Evolutionary conservation across 2,888 invertebrate genomes (phyloP), one percentile per base, ranked within the genome.

Genomic region (Melieria omissa): DNA sequence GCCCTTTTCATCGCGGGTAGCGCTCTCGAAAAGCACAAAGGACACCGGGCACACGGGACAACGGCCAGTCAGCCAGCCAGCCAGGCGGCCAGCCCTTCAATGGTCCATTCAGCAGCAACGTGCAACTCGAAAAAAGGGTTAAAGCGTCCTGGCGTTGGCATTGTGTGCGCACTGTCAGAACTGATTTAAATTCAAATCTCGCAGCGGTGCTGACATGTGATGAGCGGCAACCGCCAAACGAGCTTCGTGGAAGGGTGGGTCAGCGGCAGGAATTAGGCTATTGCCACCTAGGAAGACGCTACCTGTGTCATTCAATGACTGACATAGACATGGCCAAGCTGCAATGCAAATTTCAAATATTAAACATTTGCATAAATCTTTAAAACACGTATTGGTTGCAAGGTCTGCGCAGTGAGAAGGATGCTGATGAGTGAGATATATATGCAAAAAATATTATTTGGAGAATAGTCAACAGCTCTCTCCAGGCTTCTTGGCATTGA

Each of bases 171-270:
- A n/a, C 14, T 69, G 69, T 69, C 69, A 69, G 63, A 69, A 69
- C 69, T 69, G 69, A 69, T 69, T 69, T 69, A 69, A 69, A 69
- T 69, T 69, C 69, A 63, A 69, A 69, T 57, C 69, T 69, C 69
- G 63, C 69, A 69, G 62, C 69, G 29, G 5, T 29, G 41, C 62
- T 63, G 62, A 57, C 57, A 63, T 57, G 55, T 69, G 55, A 62
- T 8, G 52, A 52, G 52, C 9, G 14, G 14, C 12, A 14, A 52
- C 14, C 12, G 9, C 12, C 49, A 3, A 10, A 49, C 52, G 12
- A n/a, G 52, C 52, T 52, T 6, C 52, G 9, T 8, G 14, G 5
- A 14, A 52, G 52, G 52, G 52, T 52, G 52, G 14, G 52, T 52
- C 52, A 52, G 4, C 12, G 12, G 69, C 54, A 69, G 46, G 62